Evolutionary conservation across 1,140 invertebrate genomes (phyloP).

Genomic region (Ceratosolen solmsi): DNA sequence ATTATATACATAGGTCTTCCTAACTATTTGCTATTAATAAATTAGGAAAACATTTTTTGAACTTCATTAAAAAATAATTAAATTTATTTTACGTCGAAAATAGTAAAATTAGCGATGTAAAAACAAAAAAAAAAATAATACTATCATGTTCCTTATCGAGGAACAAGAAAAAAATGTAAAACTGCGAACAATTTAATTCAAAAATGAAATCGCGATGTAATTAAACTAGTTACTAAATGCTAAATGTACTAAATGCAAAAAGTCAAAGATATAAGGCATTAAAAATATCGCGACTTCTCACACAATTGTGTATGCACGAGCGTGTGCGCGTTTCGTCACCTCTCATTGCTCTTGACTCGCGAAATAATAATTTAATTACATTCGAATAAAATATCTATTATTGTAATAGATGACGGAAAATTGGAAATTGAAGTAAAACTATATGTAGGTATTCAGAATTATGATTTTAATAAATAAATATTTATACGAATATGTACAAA

Average conservation of each 20-base stretch:
- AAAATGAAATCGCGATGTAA: not conserved
- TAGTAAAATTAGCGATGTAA: slow-evolving; percentile 24
- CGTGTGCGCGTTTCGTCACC: not conserved
- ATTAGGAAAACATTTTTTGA: slow-evolving; percentile 13
- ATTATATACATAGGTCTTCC: slow-evolving; percentile 43
- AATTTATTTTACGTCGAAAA: not conserved
- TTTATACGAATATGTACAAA: slow-evolving; percentile 8
- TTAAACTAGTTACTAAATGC: slow-evolving; percentile 6
- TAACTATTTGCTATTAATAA: slow-evolving; percentile 10
- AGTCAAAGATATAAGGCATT: no score
- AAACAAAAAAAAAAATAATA: slow-evolving; percentile 11
- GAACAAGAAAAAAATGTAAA: slow-evolving; percentile 49
- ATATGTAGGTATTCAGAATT: slow-evolving; percentile 39
- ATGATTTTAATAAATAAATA: slow-evolving; percentile 31
- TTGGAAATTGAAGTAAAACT: slow-evolving; percentile 11
- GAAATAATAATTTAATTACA: slow-evolving; percentile 39
- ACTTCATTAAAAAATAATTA: not conserved
- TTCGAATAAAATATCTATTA: slow-evolving; percentile 42
- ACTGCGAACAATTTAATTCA: not conserved
- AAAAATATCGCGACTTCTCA: no score
- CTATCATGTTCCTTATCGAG: not conserved
- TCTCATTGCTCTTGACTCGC: slow-evolving; percentile 30
- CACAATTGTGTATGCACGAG: slow-evolving; percentile 17
- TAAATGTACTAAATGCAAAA: slow-evolving; percentile 14
- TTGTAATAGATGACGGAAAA: slow-evolving; percentile 12